Percentiles rank a stretch among this genome's conserved stretches.
phyloP scores from a whole-genome alignment of 2,888 invertebrate species.

The Autographa pulchrina region DNA sequence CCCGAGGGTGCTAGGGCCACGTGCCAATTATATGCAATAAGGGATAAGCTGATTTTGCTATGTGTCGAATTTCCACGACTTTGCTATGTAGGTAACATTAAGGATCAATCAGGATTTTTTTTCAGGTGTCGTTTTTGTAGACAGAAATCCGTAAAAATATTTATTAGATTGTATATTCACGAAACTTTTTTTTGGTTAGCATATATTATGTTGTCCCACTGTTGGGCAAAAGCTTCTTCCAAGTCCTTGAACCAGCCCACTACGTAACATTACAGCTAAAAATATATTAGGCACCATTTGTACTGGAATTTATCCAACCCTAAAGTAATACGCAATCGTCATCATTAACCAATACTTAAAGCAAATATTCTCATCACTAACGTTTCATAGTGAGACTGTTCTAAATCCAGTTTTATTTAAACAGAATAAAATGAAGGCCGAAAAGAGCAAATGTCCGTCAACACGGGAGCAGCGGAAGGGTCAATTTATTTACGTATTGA shows the following conservation, averaged over 20 bases:
- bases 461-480: conserved; percentile 65
- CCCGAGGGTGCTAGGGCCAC: conserved; percentile 58
- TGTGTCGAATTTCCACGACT: conserved; percentile 55
- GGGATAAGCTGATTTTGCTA: conserved; percentile 80
- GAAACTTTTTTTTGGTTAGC: too few species aligned
- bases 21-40: conserved; percentile 78
- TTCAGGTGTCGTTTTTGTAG: neutral
- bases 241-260: too few species aligned
- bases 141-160: neutral
- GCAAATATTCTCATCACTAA: conserved; percentile 46
- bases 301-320: conserved; percentile 29
- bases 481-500: conserved; percentile 81
- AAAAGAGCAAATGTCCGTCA: conserved; percentile 63
- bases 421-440: conserved; percentile 61
- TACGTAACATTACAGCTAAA: too few species aligned
- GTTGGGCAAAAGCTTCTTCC: too few species aligned
- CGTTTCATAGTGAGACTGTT: conserved; percentile 52
- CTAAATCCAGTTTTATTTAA: conserved; percentile 72
- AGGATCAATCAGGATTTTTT: conserved; percentile 12
- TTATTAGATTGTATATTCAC: too few species aligned
- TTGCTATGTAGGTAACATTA: conserved; percentile 37
- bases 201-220: too few species aligned
- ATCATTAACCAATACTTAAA: conserved; percentile 40
- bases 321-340: conserved; percentile 49
- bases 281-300: neutral